phyloP scores from a whole-genome alignment of 2,888 invertebrate species.

The Leptinotarsa rubiginosa region DNA sequence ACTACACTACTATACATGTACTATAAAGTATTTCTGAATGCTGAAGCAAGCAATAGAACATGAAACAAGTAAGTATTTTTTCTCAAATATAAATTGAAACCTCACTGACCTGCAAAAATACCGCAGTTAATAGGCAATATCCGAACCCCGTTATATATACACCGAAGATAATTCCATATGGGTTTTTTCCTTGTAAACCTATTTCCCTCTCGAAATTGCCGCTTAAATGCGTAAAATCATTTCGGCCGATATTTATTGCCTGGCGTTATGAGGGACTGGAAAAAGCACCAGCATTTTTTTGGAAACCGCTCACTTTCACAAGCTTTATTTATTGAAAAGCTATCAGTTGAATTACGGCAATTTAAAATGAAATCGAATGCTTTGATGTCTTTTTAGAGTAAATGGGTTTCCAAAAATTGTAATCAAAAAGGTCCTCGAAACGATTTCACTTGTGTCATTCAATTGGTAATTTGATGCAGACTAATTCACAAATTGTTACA shows the following conservation, averaged over 20 bases:
- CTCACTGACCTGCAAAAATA: neutral
- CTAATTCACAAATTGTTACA: too few species aligned
- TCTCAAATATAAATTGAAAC: neutral
- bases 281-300: slow-evolving; percentile 7
- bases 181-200: neutral
- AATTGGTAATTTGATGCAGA: too few species aligned
- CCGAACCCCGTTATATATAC: neutral
- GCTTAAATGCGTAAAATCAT: slow-evolving; percentile 15
- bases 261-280: neutral
- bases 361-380: neutral
- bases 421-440: too few species aligned
- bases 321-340: slow-evolving; percentile 32
- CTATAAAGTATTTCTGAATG: too few species aligned
- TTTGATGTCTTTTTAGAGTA: neutral
- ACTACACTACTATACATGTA: too few species aligned
- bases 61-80: neutral
- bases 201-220: neutral
- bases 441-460: too few species aligned
- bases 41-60: neutral
- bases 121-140: neutral
- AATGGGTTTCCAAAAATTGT: neutral
- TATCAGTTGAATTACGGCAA: slow-evolving; percentile 37
- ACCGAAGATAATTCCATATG: slow-evolving; percentile 18
- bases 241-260: slow-evolving; percentile 17
- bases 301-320: slow-evolving; percentile 14